Evolutionary conservation across 2,888 invertebrate genomes (phyloP), one percentile per base, ranked within the genome.

Genomic region (Malthinus seriepunctatus): DNA sequence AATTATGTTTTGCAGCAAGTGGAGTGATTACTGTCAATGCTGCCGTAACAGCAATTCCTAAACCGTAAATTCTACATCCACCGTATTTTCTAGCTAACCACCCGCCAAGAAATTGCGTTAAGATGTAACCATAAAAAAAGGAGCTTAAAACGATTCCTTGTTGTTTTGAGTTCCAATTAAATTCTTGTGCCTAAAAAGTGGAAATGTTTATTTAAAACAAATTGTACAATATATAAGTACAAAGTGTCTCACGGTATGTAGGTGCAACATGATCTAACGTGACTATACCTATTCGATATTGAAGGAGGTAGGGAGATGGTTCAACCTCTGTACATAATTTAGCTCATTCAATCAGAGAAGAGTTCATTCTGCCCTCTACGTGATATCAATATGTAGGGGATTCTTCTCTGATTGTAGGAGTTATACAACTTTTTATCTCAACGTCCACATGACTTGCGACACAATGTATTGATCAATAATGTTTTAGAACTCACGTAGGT

Each of bases 41-140:
- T 0, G 93, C 90, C 0, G 93, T 93, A 0, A 86, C 83, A 0
- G 88, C 88, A 32, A 93, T 88, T n/a, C 93, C 93, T 62, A 87
- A 78, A 15, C 91, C 92, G 74, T 89, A 90, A 10, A 91, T 86
- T 69, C 87, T 84, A 81, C 92, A 92, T 62, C 95, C 96, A 66
- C 96, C 96, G 73, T 93, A 85, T 75, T 86, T 86, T 67, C 89
- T 86, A 2, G 93, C 91, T 47, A 96, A 79, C 84, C 89, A 91
- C 45, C 94, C 94, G 0, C 93, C 94, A 0, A 90, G 83, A 38
- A 94, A 80, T 76, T 91, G 94, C 0, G 94, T 94, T 57, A 90
- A 77, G 53, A 94, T 85, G 78, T 95, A 95, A 0, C 94, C 94
- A 73, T 93, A 93, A 81, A 95, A 95, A 79, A 95, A 95, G 0